Percentiles rank a stretch among this genome's conserved stretches.
Conservation (phyloP, 2,113 vertebrate genomes). For the Dendrocopos noguchii region DNA sequence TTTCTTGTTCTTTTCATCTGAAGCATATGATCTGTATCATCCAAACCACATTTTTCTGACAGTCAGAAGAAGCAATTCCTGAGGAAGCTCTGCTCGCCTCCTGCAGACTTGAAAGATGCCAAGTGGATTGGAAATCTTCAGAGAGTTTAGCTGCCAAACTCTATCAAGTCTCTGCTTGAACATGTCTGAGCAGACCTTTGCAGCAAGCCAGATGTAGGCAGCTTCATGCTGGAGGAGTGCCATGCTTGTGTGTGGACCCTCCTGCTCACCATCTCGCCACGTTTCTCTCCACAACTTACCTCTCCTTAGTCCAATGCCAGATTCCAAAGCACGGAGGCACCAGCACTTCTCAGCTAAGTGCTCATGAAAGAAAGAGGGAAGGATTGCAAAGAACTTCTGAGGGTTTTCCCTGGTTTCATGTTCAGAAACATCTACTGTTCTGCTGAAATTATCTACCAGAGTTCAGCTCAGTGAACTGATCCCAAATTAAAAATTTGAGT, state of each 20-base stretch:
- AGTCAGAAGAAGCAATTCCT: not conserved
- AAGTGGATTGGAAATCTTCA: not conserved
- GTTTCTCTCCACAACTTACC: not conserved
- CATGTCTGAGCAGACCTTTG: not conserved
- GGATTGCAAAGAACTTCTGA: not conserved
- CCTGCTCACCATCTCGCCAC: not conserved
- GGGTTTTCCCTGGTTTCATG: not conserved
- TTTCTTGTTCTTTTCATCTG: constrained; percentile 25
- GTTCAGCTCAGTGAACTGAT: not conserved
- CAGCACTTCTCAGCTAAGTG: not conserved
- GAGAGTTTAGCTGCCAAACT: constrained; percentile 8
- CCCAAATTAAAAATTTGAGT: not conserved
- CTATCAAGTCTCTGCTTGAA: constrained; percentile 13
- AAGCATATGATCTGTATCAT: not conserved
- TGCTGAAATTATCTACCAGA: not conserved
- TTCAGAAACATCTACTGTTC: not conserved
- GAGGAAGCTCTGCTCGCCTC: not conserved
- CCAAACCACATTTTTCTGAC: not conserved
- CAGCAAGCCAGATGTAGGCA: not conserved
- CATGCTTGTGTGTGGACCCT: not conserved
- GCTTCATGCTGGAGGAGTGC: not conserved
- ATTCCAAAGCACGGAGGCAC: not conserved
- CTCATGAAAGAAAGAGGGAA: not conserved
- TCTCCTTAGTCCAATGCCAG: not conserved
- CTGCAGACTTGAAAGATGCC: constrained; percentile 6